Conservation (phyloP, 2,113 vertebrate species). For the Chamaetylas fuelleborni region DNA sequence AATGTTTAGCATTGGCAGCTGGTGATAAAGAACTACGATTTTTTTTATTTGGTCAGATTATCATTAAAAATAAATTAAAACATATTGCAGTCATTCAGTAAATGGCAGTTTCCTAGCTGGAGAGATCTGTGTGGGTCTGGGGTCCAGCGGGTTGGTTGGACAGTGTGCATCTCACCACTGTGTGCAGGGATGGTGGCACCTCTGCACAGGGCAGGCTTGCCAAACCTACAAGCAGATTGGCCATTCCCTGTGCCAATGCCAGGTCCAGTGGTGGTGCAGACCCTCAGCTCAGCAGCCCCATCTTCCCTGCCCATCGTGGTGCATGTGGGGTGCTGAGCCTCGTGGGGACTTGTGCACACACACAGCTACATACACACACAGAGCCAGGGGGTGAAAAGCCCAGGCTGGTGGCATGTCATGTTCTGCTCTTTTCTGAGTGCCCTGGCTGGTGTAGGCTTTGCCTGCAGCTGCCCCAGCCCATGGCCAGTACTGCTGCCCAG, state of each 20-base stretch:
- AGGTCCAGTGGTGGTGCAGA: accelerated
- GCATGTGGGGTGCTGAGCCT: not conserved
- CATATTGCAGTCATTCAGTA: not conserved
- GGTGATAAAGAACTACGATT: not conserved
- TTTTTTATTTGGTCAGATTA: not conserved
- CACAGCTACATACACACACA: accelerated
- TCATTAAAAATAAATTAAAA: not conserved
- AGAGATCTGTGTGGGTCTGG: not conserved
- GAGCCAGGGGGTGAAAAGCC: not conserved
- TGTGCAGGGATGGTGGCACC: not conserved
- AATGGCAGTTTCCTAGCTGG: not conserved
- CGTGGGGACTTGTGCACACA: accelerated
- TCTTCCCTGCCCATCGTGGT: not conserved
- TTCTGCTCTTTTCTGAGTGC: not conserved
- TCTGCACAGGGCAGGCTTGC: accelerated
- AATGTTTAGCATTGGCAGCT: not conserved
- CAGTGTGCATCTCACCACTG: accelerated
- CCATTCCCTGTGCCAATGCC: accelerated
- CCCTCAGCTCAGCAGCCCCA: not conserved
- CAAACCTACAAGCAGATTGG: not conserved
- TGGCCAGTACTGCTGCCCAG: accelerated
- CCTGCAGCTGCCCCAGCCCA: not conserved
- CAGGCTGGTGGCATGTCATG: not conserved
- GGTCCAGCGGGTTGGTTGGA: not conserved
- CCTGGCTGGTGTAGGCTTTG: accelerated